These are phyloP conservation scores for Cerastoderma edule DNA, from an alignment of 2,888 invertebrate genomes.

Conservation along the genomic window DNA sequence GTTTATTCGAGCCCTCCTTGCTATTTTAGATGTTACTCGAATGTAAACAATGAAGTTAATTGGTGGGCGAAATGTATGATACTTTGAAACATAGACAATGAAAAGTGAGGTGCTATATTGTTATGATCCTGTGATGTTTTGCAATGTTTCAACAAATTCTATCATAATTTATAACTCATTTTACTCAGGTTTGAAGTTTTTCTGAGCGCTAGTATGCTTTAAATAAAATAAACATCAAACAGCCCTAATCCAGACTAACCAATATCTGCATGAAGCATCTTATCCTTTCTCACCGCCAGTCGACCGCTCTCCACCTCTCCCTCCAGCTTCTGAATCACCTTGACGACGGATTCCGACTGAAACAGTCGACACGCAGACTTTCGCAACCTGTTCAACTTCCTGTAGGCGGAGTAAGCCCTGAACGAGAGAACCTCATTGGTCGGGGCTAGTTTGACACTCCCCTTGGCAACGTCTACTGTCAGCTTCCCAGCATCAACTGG, in stretches of 20 bases:
- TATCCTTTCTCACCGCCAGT: slow-evolving; percentile 90
- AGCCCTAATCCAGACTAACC: slow-evolving; percentile 84
- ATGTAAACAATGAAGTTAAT: no score
- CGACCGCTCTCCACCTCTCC: slow-evolving; percentile 90
- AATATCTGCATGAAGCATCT: slow-evolving; percentile 92
- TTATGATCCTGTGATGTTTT: no score
- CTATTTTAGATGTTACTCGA: no score
- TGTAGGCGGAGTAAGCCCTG: slow-evolving; percentile 81
- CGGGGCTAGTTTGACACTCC: slow-evolving; percentile 75
- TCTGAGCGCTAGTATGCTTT: no score
- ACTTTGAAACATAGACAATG: no score
- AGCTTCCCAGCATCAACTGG: slow-evolving; percentile 81
- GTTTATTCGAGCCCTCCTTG: no score
- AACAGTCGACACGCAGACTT: slow-evolving; percentile 86
- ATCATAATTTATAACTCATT: no score
- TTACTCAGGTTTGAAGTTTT: no score
- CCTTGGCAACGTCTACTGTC: slow-evolving; percentile 60
- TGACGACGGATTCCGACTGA: slow-evolving; percentile 87
- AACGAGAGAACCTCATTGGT: slow-evolving; percentile 83
- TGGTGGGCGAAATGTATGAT: no score
- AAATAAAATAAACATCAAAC: no score
- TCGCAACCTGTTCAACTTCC: slow-evolving; percentile 82
- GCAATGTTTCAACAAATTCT: no score
- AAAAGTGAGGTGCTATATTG: no score
- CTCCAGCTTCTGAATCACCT: slow-evolving; percentile 89